Evolutionary conservation across 2,888 invertebrate genomes (phyloP).

Genomic region (Pollenia angustigena): DNA sequence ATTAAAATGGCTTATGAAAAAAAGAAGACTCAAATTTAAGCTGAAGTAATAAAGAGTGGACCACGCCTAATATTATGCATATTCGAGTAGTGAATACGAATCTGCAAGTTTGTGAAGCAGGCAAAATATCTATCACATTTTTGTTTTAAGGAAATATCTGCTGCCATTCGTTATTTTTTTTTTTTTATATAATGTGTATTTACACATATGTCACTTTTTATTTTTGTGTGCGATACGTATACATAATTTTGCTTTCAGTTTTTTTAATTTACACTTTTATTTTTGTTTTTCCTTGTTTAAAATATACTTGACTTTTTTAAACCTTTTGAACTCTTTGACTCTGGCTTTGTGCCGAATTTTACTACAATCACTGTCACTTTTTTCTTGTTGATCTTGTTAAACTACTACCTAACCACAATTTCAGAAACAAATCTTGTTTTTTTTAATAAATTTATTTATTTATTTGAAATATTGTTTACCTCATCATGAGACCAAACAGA

Average conservation of each 20-base stretch:
- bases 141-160: slow-evolving; percentile 2
- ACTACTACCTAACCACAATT: slow-evolving; percentile 29
- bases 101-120: too few species aligned
- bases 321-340: slow-evolving; percentile 32
- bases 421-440: slow-evolving; percentile 21
- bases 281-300: not conserved
- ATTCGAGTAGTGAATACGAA: too few species aligned
- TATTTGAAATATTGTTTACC: not conserved
- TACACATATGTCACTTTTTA: too few species aligned
- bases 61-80: slow-evolving; percentile 42
- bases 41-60: slow-evolving; percentile 58
- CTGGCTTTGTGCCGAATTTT: not conserved
- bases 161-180: not conserved
- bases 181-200: not conserved
- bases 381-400: slow-evolving; percentile 40
- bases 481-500: slow-evolving; percentile 9
- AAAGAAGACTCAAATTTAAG: slow-evolving; percentile 53
- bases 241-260: slow-evolving; percentile 23
- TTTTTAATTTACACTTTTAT: not conserved
- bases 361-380: slow-evolving; percentile 6
- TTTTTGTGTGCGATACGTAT: not conserved
- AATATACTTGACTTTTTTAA: slow-evolving; percentile 34
- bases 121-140: not conserved
- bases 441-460: slow-evolving; percentile 2
- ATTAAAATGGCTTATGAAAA: slow-evolving; percentile 35